Evolutionary conservation across 2,797 vertebrate genomes (phyloP).

Genomic region (Ciconia nigra): DNA sequence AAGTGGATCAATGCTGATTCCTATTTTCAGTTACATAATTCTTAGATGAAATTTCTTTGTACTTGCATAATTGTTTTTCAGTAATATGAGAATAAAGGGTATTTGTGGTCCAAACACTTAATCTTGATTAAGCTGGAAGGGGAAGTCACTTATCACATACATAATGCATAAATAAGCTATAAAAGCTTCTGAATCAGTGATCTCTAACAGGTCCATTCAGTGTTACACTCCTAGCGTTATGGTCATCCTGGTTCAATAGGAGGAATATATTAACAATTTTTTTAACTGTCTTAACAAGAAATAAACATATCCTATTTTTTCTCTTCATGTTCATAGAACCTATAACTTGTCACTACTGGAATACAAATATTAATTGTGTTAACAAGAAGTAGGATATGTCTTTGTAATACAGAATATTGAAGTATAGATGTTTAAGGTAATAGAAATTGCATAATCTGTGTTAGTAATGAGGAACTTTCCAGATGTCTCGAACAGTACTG

Average conservation of each 20-base stretch:
- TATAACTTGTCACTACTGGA: not conserved
- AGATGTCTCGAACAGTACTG: not conserved
- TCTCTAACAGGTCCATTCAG: not conserved
- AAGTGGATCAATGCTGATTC: not conserved
- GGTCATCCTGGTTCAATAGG: not conserved
- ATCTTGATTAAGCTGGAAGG: not conserved
- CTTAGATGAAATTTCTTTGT: not conserved
- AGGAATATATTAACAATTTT: not conserved
- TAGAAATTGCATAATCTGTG: not conserved
- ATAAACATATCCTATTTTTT: not conserved
- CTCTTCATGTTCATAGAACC: not conserved
- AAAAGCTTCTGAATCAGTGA: not conserved
- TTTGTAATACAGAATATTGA: not conserved
- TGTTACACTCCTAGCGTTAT: not conserved
- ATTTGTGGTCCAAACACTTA: not conserved
- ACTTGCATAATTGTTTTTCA: not conserved
- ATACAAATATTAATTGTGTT: not conserved
- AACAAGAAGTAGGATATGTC: not conserved
- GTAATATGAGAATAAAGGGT: not conserved
- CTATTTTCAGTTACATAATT: not conserved
- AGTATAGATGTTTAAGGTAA: not conserved
- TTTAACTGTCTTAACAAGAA: not conserved
- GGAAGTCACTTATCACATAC: not conserved
- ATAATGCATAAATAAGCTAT: not conserved
- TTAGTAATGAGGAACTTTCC: not conserved